These are phyloP conservation scores for Zosterops japonicus DNA, from an alignment of 2,113 vertebrate species.

Conservation along the genomic window DNA sequence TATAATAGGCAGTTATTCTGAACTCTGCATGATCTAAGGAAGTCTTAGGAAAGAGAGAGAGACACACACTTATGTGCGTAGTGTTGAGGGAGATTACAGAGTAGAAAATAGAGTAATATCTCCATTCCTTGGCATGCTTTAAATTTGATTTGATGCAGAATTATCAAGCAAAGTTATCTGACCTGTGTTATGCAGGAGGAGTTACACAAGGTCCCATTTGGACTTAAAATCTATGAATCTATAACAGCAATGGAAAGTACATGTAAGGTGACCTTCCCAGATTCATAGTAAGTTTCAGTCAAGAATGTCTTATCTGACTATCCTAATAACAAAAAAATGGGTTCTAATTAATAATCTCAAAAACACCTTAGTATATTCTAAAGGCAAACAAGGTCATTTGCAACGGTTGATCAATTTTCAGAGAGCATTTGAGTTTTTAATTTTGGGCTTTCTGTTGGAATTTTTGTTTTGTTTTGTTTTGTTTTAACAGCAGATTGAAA, in stretches of 20 bases:
- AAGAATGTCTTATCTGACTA: background rate
- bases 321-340: background rate
- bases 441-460: background rate
- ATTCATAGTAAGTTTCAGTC: background rate
- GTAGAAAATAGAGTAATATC: background rate
- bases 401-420: background rate
- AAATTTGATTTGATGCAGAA: constrained; percentile 20
- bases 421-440: background rate
- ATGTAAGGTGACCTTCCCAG: constrained; percentile 14
- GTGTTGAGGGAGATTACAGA: background rate
- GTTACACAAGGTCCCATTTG: background rate
- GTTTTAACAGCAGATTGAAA: background rate
- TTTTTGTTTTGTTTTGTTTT: background rate
- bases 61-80: accelerated
- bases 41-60: background rate
- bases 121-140: background rate
- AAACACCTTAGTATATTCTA: background rate
- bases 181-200: background rate
- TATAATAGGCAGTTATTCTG: constrained; percentile 59
- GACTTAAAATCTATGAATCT: constrained; percentile 50
- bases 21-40: background rate
- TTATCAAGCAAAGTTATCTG: constrained; percentile 45
- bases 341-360: background rate
- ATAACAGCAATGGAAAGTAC: constrained; percentile 8
- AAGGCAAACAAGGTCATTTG: background rate